These are phyloP conservation scores for Micronisus gabar DNA, from an alignment of 2,113 vertebrate genomes.

Conservation along the genomic window DNA sequence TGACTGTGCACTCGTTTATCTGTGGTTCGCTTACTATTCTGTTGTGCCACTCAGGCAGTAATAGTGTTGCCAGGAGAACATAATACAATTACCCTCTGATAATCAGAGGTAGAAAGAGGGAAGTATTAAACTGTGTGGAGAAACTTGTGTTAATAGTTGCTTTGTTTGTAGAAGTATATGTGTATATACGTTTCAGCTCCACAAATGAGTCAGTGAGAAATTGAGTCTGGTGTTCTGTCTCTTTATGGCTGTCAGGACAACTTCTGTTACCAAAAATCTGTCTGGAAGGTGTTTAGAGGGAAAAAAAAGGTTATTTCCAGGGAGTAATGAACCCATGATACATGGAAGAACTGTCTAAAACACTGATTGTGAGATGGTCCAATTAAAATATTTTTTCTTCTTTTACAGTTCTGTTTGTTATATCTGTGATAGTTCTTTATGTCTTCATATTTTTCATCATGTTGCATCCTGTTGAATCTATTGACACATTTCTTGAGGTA, in stretches of 20 bases:
- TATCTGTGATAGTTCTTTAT: constrained; percentile 73
- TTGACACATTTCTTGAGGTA: constrained; percentile 86
- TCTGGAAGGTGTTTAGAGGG: neutral
- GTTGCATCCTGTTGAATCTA: constrained; percentile 79
- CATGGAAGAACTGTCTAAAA: neutral
- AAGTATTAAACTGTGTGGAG: neutral
- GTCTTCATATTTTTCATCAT: constrained; percentile 85
- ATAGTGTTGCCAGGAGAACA: neutral
- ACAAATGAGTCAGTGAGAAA: neutral
- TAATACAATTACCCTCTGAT: neutral
- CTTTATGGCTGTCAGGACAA: neutral
- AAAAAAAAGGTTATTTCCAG: neutral
- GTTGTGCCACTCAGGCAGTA: neutral
- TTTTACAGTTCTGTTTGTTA: constrained; percentile 76
- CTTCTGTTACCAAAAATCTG: neutral
- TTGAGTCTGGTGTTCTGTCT: neutral
- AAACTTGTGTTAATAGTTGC: neutral
- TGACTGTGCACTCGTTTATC: neutral
- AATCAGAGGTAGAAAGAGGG: neutral
- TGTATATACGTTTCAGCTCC: neutral
- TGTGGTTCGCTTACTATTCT: neutral
- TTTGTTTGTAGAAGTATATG: neutral
- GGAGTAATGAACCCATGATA: neutral
- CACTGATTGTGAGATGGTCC: neutral
- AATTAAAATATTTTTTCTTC: neutral